phyloP scores from a whole-genome alignment of 2,113 vertebrate genomes.

The Hassar affinis region DNA sequence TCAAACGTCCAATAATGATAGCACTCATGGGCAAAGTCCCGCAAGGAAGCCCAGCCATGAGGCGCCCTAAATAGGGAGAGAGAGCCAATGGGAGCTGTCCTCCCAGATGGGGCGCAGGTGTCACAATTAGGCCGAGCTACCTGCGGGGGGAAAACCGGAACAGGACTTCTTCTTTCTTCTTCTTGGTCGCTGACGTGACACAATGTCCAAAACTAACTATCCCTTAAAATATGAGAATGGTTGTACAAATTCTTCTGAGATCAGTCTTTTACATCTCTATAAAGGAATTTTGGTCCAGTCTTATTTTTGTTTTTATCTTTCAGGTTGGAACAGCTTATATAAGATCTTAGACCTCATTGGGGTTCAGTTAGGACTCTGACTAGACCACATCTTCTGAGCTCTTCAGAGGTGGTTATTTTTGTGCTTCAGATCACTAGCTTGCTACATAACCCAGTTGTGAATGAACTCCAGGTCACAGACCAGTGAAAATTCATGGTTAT shows the following conservation, averaged over 20 bases:
- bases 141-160: too few species aligned
- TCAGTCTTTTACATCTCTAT: neutral
- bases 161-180: too few species aligned
- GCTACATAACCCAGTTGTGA: neutral
- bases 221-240: neutral
- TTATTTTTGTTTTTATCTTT: neutral
- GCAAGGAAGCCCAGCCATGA: too few species aligned
- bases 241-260: neutral
- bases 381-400: neutral
- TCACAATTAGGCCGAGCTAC: too few species aligned
- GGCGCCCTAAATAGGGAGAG: too few species aligned
- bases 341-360: neutral
- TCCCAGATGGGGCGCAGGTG: too few species aligned
- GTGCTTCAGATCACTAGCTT: neutral
- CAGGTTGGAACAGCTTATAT: neutral
- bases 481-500: neutral
- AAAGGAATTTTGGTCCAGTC: neutral
- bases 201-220: neutral
- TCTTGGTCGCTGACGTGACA: too few species aligned
- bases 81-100: too few species aligned
- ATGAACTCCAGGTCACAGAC: neutral
- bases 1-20: too few species aligned
- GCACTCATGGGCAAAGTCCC: too few species aligned
- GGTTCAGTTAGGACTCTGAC: neutral
- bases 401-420: neutral